Evolutionary conservation across 2,797 vertebrate species (phyloP).

Genomic region (Monodelphis domestica): DNA sequence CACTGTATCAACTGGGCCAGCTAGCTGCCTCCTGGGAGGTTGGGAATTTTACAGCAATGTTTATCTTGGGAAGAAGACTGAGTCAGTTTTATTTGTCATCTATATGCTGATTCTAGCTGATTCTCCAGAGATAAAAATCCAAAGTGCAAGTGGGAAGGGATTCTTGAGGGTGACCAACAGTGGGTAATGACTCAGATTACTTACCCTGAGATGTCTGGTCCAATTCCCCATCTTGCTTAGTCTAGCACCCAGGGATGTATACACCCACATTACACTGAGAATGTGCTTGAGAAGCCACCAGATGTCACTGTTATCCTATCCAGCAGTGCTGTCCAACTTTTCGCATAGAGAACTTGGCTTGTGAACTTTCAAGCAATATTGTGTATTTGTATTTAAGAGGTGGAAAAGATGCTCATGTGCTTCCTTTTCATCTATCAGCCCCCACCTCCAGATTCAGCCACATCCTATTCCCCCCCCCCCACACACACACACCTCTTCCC

Average conservation of each 20-base stretch:
- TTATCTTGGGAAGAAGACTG: neutral
- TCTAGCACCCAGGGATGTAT: no score
- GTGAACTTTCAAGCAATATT: neutral
- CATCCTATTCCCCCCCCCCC: neutral
- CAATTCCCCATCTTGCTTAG: no score
- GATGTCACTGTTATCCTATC: neutral
- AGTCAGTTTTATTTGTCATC: neutral
- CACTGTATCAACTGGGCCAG: no score
- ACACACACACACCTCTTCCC: neutral
- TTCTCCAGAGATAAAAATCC: neutral
- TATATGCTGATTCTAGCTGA: neutral
- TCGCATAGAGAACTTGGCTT: neutral
- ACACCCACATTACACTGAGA: no score
- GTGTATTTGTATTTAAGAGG: neutral
- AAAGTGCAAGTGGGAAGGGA: neutral
- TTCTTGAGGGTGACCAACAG: neutral
- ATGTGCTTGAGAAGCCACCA: neutral
- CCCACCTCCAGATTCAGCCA: neutral
- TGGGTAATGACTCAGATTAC: neutral
- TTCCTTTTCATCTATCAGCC: neutral
- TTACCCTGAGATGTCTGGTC: neutral
- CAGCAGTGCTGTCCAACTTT: neutral
- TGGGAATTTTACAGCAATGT: neutral
- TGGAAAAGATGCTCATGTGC: neutral
- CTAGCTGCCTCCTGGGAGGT: no score